These are phyloP conservation scores for Pelobates fuscus DNA, from an alignment of 2,113 vertebrate species.

Conservation along the genomic window DNA sequence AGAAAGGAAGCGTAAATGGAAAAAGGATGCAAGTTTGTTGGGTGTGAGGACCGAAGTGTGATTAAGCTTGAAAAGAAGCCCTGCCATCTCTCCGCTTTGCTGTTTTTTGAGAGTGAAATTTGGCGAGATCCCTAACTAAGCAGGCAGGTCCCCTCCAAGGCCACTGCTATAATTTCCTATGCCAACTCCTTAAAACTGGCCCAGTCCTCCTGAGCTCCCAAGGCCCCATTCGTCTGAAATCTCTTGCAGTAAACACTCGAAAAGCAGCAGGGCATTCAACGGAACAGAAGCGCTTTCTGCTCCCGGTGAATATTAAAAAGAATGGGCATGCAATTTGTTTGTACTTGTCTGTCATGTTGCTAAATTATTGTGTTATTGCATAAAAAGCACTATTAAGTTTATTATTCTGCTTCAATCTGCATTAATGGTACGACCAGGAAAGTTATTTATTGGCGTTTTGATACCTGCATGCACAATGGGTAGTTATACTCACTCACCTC, in stretches of 20 bases:
- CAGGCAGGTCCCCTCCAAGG: constrained; percentile 69
- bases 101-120: constrained; percentile 58
- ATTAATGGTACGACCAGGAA: background rate
- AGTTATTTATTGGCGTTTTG: background rate
- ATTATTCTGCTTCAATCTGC: background rate
- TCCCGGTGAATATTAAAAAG: constrained; percentile 54
- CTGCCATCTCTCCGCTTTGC: constrained; percentile 53
- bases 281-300: constrained; percentile 54
- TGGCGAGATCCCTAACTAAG: constrained; percentile 65
- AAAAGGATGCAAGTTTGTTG: constrained; percentile 56
- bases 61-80: constrained; percentile 60
- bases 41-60: constrained; percentile 52
- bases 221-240: constrained; percentile 56
- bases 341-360: background rate
- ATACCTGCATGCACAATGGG: background rate
- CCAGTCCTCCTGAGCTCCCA: constrained; percentile 62
- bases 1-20: constrained; percentile 41
- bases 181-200: constrained; percentile 63
- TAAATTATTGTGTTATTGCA: constrained; percentile 20
- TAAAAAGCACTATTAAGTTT: constrained; percentile 8
- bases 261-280: constrained; percentile 63
- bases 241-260: constrained; percentile 51
- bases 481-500: background rate
- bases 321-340: constrained; percentile 65
- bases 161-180: constrained; percentile 51